Conservation (phyloP, 2,797 vertebrate genomes). For the Lagorchestes hirsutus region DNA sequence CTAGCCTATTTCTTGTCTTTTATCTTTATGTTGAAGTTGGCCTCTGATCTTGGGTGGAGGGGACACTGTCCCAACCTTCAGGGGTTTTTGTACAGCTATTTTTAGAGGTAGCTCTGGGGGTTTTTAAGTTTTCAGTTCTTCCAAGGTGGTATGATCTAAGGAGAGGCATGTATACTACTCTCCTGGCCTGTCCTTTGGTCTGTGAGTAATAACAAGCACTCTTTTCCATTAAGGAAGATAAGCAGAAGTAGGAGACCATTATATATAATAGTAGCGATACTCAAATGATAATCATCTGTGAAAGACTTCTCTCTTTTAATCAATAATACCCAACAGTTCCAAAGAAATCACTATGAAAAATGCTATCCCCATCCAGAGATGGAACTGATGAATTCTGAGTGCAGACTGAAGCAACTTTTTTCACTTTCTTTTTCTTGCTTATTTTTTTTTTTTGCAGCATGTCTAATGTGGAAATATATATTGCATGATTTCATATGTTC, state of each 20-base stretch:
- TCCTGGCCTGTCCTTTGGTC: neutral
- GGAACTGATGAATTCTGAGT: neutral
- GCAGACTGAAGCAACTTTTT: neutral
- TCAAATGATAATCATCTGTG: neutral
- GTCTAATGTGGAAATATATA: neutral
- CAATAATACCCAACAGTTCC: neutral
- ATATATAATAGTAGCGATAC: neutral
- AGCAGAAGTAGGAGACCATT: neutral
- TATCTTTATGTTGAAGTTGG: neutral
- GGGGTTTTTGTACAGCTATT: too few relatives aligned
- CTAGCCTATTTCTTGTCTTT: neutral
- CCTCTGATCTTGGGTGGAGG: neutral
- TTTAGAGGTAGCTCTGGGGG: neutral
- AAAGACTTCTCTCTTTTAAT: neutral
- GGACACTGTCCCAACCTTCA: neutral
- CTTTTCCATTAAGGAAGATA: neutral
- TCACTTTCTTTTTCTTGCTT: neutral
- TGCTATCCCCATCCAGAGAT: neutral
- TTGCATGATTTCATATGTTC: neutral
- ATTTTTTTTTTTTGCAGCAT: neutral
- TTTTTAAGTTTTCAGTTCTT: neutral
- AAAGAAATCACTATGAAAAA: neutral
- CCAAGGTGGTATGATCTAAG: neutral
- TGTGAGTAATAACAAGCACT: neutral
- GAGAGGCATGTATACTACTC: too few relatives aligned